A percentile compares a stretch with the other conserved stretches of the same genome.
phyloP scores from a whole-genome alignment of 2,113 vertebrate genomes.

The Cebus imitator region DNA sequence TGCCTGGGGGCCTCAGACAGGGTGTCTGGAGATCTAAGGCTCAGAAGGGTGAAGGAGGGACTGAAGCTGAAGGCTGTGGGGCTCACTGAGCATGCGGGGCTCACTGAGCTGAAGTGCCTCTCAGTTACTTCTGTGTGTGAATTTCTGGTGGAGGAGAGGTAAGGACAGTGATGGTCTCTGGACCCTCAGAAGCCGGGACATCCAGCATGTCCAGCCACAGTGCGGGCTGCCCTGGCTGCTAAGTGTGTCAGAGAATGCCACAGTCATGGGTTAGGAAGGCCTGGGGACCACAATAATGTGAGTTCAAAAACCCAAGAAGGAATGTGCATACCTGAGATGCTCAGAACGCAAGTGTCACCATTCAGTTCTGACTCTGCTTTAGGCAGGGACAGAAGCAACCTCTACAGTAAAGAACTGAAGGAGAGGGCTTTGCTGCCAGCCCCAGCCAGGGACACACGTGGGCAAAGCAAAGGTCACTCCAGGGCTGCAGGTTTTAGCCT shows the following conservation, averaged over 20 bases:
- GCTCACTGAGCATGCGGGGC: not conserved
- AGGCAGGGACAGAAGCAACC: not conserved
- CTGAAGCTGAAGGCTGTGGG: fast-evolving
- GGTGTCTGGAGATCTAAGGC: not conserved
- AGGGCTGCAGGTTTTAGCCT: not conserved
- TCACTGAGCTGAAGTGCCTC: not conserved
- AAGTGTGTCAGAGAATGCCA: not conserved
- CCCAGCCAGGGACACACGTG: fast-evolving
- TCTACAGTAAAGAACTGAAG: not conserved
- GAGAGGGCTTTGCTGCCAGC: fast-evolving
- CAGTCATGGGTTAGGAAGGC: not conserved
- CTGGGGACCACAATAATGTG: not conserved
- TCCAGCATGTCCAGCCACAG: not conserved
- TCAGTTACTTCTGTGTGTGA: not conserved
- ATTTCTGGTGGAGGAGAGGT: not conserved
- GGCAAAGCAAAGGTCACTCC: not conserved
- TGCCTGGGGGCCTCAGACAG: not conserved
- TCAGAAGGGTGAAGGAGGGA: no score
- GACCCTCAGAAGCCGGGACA: not conserved
- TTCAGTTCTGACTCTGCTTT: not conserved
- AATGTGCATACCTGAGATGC: not conserved
- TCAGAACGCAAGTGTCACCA: not conserved
- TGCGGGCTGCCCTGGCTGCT: not conserved
- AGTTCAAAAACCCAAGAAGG: not conserved
- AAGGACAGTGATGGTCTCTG: not conserved